Evolutionary conservation across 2,113 vertebrate genomes (phyloP).

Genomic region (Physeter macrocephalus): DNA sequence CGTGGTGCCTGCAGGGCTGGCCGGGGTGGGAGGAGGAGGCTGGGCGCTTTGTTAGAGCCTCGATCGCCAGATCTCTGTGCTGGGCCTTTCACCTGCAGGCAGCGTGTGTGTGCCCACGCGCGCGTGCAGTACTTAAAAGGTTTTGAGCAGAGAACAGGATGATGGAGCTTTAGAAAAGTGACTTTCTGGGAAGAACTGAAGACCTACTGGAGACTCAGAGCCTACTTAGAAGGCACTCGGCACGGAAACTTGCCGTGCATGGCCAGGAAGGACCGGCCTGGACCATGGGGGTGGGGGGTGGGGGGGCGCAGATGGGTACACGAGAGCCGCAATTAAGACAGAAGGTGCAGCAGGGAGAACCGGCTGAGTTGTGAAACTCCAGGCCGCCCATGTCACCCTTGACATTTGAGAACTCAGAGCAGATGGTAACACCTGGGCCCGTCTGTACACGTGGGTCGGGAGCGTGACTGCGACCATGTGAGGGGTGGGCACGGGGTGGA

Average conservation of each 20-base stretch:
- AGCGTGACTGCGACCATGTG: background rate
- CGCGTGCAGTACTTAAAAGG: background rate
- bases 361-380: background rate
- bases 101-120: background rate
- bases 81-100: background rate
- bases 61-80: fast-evolving
- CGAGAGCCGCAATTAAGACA: fast-evolving
- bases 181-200: background rate
- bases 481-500: background rate
- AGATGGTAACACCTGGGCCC: background rate
- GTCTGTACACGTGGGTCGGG: background rate
- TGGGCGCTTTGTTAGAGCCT: fast-evolving
- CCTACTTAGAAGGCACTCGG: background rate
- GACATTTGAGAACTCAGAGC: background rate
- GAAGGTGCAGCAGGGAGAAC: background rate
- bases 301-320: fast-evolving
- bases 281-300: fast-evolving
- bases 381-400: background rate
- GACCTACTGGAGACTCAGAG: fast-evolving
- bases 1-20: background rate
- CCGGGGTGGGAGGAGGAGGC: background rate
- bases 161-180: background rate
- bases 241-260: fast-evolving
- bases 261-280: background rate
- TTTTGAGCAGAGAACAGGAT: background rate